A percentile compares a stretch with the other conserved stretches of the same genome.
Conservation (phyloP, 2,113 vertebrate species). For the Ploceus nigricollis region DNA sequence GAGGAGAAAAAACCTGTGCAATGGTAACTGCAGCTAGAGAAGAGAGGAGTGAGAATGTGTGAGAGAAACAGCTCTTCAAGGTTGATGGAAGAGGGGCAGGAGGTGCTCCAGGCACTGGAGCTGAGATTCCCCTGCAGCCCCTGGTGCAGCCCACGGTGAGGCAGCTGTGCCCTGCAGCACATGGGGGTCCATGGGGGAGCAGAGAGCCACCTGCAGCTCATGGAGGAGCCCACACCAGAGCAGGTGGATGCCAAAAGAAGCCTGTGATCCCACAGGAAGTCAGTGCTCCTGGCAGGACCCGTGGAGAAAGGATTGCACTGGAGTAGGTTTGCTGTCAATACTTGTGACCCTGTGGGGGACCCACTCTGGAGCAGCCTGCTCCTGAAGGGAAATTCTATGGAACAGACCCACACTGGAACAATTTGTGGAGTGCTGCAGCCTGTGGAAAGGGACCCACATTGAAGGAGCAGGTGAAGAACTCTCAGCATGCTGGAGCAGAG, state of each 20-base stretch:
- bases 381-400: not conserved
- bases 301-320: not conserved
- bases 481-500: not conserved
- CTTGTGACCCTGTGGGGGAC: fast-evolving
- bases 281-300: not conserved
- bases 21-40: not conserved
- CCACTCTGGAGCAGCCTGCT: not conserved
- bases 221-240: not conserved
- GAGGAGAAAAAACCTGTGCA: not conserved
- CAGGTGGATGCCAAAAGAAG: not conserved
- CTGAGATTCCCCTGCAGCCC: not conserved
- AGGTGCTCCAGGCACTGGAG: not conserved
- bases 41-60: not conserved
- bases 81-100: not conserved
- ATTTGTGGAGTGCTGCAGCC: not conserved
- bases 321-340: not conserved
- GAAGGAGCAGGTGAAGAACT: not conserved
- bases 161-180: not conserved
- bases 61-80: not conserved
- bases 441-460: not conserved
- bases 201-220: not conserved
- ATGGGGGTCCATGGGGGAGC: not conserved
- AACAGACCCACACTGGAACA: not conserved
- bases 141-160: not conserved
- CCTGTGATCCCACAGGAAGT: not conserved